These are phyloP conservation scores for Rhaphigaster nebulosa DNA, from an alignment of 2,888 invertebrate genomes.

Conservation along the genomic window DNA sequence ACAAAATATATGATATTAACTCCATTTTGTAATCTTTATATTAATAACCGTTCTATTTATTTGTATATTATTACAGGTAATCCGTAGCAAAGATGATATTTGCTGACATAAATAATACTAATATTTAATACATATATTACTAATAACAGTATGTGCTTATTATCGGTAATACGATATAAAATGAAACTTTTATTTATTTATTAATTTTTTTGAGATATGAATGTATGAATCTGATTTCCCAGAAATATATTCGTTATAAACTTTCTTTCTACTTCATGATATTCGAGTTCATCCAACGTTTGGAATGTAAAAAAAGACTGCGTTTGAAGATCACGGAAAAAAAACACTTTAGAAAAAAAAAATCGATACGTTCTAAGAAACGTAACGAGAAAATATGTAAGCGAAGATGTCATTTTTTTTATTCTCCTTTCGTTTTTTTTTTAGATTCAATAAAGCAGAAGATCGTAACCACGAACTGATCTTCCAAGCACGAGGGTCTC, in stretches of 20 bases:
- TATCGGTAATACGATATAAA: too few species aligned
- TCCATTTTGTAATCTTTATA: too few species aligned
- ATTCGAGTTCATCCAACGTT: not conserved
- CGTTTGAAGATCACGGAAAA: not conserved
- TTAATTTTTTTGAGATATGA: not conserved
- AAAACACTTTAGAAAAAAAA: not conserved
- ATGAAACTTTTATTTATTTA: too few species aligned
- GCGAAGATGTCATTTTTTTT: not conserved
- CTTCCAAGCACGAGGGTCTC: too few species aligned
- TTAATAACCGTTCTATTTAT: too few species aligned
- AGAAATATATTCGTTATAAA: not conserved
- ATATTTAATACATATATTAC: too few species aligned
- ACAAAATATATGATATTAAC: too few species aligned
- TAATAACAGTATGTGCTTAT: too few species aligned
- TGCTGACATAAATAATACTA: too few species aligned
- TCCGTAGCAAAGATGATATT: too few species aligned
- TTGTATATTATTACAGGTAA: too few species aligned
- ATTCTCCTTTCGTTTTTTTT: too few species aligned
- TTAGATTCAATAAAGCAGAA: not conserved
- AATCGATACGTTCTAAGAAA: not conserved
- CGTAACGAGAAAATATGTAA: not conserved
- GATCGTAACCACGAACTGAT: not conserved
- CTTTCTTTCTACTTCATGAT: not conserved
- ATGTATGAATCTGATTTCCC: not conserved
- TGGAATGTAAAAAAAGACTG: not conserved